Evolutionary conservation across 2,113 vertebrate genomes (phyloP), one percentile per base, ranked within the genome.

Genomic region (Limanda limanda): DNA sequence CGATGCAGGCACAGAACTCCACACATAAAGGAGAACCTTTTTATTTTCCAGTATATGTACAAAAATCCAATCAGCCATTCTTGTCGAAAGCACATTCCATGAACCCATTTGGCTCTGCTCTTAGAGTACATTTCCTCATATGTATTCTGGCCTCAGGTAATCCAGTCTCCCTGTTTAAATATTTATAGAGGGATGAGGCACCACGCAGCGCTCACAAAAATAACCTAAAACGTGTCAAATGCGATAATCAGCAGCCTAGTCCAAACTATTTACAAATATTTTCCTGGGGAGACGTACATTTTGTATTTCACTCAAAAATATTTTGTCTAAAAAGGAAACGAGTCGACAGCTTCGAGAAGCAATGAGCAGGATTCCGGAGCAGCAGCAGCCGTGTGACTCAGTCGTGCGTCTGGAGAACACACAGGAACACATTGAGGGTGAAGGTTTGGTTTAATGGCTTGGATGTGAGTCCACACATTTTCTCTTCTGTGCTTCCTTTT

Each of bases 131-230:
- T 76, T 77, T 76, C 35, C 62, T 57, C 25, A 82, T 75, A 79
- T 71, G 59, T 62, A 84, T 81, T 86, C 62, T 65, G 18, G 62
- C 80, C 76, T 81, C 66, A 58, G 79, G 56, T 82, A 78, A 69
- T 64, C 72, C 60, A 63, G 57, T 68, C 69, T 55, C 37, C 42
- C n/a, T 64, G 74, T 84, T 90, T 71, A 85, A 88, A 89, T 88
- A 88, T 89, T 82, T 75, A 87, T 82, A 71, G 62, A 81, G 35
- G 35, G 75, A 81, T 69, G 55, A 68, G 59, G 63, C 51, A 63
- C 35, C 58, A 59, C 56, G 71, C 56, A 72, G 40, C 48, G 51
- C 31, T 61, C 23, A 56, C 67, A 15, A 12, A 58, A 54, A 78
- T 60, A 78, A 11, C 15, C 14, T 23, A n/a, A 57, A 61, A 56